Percentiles rank a stretch among this genome's conserved stretches.
Evolutionary conservation across 2,113 vertebrate species (phyloP).

Genomic region (Paradoxurus hermaphroditus): DNA sequence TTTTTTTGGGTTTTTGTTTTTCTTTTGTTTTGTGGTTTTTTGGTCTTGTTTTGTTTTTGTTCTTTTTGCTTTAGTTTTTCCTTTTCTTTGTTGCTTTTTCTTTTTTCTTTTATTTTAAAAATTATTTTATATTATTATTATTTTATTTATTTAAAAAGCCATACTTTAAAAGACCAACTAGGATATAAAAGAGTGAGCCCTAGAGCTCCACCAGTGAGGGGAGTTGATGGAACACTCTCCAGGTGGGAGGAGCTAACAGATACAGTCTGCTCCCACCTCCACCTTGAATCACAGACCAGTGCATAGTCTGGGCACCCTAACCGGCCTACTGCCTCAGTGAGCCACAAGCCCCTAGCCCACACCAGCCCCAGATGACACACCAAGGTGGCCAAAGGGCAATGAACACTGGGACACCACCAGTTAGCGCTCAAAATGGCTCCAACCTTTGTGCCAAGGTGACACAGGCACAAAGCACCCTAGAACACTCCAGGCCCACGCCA

Average conservation of each 20-base stretch:
- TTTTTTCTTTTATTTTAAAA: neutral
- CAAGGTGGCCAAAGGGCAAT: neutral
- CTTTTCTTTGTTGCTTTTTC: neutral
- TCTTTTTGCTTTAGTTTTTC: neutral
- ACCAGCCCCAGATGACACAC: neutral
- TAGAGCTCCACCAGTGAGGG: neutral
- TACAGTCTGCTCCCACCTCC: neutral
- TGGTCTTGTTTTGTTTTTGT: neutral
- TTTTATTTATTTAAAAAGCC: neutral
- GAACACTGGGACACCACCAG: neutral
- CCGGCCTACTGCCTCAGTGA: neutral
- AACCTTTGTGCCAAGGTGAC: neutral
- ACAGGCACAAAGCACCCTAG: neutral
- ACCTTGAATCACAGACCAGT: neutral
- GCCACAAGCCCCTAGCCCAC: neutral
- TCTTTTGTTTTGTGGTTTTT: neutral
- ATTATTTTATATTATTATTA: neutral
- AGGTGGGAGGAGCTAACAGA: neutral
- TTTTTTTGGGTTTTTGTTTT: neutral
- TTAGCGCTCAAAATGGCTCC: neutral
- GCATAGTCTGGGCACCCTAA: neutral
- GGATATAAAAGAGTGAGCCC: neutral
- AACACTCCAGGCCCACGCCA: neutral
- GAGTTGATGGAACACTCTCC: neutral
- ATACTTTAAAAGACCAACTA: neutral